These are phyloP conservation scores for Neuroterus valhalla DNA, from an alignment of 1,140 invertebrate genomes.

Conservation along the genomic window DNA sequence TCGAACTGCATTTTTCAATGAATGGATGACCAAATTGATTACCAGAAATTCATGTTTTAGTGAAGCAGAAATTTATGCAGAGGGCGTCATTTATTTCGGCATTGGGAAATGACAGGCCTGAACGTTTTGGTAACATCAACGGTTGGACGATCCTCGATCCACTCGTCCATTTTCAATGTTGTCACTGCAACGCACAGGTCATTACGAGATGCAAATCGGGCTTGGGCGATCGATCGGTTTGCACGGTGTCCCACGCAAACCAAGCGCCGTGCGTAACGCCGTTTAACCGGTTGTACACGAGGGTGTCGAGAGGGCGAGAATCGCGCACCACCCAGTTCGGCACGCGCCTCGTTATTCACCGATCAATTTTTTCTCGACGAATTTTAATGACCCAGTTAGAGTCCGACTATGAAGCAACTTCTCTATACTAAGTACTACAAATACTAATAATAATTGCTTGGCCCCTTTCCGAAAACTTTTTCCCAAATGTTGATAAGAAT, in stretches of 20 bases:
- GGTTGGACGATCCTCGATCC: conserved; percentile 27
- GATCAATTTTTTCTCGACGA: conserved; percentile 55
- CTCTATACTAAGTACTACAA: too few species aligned
- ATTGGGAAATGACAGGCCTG: conserved; percentile 1
- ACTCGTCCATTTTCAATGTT: conserved; percentile 29
- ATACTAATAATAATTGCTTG: too few species aligned
- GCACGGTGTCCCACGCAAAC: conserved; percentile 49
- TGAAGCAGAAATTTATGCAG: conserved; percentile 3
- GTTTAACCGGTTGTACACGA: conserved; percentile 59
- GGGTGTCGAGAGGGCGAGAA: conserved; percentile 56
- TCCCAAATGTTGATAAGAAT: too few species aligned
- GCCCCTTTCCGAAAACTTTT: too few species aligned
- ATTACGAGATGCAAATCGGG: conserved; percentile 66
- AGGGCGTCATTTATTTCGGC: background rate
- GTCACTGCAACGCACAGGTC: conserved; percentile 45
- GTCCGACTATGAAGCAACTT: background rate
- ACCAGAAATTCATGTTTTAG: background rate
- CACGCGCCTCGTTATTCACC: conserved; percentile 64
- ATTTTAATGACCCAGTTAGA: conserved; percentile 55
- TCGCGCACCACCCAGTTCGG: conserved; percentile 55
- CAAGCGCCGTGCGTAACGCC: conserved; percentile 54
- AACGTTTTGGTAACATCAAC: conserved; percentile 1
- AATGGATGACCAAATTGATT: background rate
- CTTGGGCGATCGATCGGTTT: conserved; percentile 54
- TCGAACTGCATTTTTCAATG: too few species aligned